Percentiles rank a stretch among this genome's conserved stretches.
Conservation (phyloP, 2,113 vertebrate genomes). For the Canis aureus region DNA sequence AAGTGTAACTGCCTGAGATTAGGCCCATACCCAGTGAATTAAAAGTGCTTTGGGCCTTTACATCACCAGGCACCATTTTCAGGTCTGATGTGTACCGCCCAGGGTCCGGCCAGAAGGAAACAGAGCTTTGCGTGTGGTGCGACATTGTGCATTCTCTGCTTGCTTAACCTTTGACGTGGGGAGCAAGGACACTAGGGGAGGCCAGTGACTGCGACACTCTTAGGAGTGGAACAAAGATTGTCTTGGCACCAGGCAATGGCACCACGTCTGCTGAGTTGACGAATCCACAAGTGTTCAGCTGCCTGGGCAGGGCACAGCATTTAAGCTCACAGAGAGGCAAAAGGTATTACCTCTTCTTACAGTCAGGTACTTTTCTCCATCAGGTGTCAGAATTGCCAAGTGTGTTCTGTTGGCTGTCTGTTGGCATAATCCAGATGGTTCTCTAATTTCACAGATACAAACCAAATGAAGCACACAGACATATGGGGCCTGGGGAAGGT, state of each 20-base stretch:
- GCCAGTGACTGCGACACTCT: not conserved
- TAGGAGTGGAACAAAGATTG: slow-evolving; percentile 1
- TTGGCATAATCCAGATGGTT: not conserved
- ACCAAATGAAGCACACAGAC: not conserved
- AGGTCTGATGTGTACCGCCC: not conserved
- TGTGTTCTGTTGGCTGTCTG: not conserved
- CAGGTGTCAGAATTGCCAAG: not conserved
- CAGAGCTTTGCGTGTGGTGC: not conserved
- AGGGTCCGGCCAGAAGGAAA: not conserved
- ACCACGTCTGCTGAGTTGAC: not conserved
- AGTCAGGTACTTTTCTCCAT: not conserved
- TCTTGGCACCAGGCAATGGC: not conserved
- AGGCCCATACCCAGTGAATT: not conserved
- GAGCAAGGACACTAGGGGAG: not conserved
- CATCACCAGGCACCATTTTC: not conserved
- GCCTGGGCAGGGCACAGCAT: not conserved
- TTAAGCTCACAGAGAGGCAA: not conserved
- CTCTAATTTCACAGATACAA: not conserved
- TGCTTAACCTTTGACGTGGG: slow-evolving; percentile 66
- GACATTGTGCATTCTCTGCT: not conserved
- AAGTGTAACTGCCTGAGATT: not conserved
- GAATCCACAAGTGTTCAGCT: not conserved
- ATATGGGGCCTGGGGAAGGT: not conserved
- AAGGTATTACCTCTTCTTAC: not conserved
- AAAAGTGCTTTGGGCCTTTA: not conserved